Evolutionary conservation across 2,113 vertebrate genomes (phyloP), one percentile per base, ranked within the genome.

Genomic region (Lampris incognitus): DNA sequence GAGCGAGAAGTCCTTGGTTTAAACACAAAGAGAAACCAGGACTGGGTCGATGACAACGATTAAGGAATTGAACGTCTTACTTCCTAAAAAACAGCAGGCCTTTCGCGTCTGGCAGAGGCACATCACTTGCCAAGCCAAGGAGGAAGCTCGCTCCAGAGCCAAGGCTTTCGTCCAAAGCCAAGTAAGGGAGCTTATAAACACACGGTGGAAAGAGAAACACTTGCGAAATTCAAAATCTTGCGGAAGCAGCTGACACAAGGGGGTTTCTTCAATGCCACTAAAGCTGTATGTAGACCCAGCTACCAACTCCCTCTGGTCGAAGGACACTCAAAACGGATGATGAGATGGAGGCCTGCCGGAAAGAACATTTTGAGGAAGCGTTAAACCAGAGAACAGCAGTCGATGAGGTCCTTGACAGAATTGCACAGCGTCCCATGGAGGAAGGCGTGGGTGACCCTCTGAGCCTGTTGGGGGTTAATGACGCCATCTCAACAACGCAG

Each of bases 251-350:
- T 3, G 51, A 73, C 41, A 64, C 40, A 37, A 55, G 40, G 36
- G 41, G 38, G 7, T 70, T 70, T 41, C 58, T 24, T 24, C 24
- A 24, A 24, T 0, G 24, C 24, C 24, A 24, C 24, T 24, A 24
- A 24, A 24, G 24, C 24, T 24, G 24, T 24, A 24, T 24, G 0
- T 24, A 24, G 24, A 24, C 24, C 24, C 24, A 24, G 24, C 57
- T 7, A 60, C 48, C 36, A 41, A 41, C 41, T 62, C 52, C 41
- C 52, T 74, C 7, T 46, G 42, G 40, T 57, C 72, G 10, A 66
- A 74, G 62, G 62, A 74, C 1, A 46, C 5, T 69, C 55, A 61
- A 55, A 13, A 54, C 52, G 56, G 74, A 69, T 6, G 41, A 59
- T 11, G 54, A 48, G 63, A n/a, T 56, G 52, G 24, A 24, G 24